Percentiles rank a stretch among this genome's conserved stretches.
These are phyloP conservation scores for Etheostoma perlongum DNA, from an alignment of 2,797 vertebrate species.

Conservation along the genomic window DNA sequence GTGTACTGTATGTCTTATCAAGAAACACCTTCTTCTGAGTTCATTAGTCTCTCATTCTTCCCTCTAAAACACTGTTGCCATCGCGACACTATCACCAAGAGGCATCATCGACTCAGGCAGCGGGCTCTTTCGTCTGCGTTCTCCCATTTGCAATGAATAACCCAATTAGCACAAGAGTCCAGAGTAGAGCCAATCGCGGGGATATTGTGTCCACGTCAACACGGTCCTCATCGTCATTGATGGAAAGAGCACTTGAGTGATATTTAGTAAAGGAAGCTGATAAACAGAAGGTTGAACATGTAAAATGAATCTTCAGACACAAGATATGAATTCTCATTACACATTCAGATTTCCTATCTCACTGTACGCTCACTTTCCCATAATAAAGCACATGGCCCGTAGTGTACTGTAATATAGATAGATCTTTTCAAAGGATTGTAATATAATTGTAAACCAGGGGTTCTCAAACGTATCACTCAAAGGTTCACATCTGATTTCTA, in stretches of 20 bases:
- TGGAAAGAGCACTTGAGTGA: conserved; percentile 6
- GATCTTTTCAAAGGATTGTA: no score
- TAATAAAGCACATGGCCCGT: background rate
- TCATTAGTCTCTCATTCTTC: background rate
- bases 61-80: conserved; percentile 22
- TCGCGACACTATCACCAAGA: conserved; percentile 26
- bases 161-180: conserved; percentile 14
- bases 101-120: conserved; percentile 6
- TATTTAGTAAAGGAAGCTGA: conserved; percentile 28
- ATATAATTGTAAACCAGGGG: no score
- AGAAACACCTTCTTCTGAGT: background rate
- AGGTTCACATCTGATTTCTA: no score
- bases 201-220: conserved; percentile 16
- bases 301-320: conserved; percentile 35
- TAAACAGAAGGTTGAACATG: conserved; percentile 22
- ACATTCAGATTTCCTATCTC: conserved; percentile 12
- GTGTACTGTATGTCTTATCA: background rate
- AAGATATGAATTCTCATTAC: conserved; percentile 14
- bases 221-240: background rate
- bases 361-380: background rate
- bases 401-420: no score
- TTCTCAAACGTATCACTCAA: no score
- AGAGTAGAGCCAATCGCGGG: conserved; percentile 9
- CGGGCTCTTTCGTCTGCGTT: conserved; percentile 7
- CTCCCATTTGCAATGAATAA: conserved; percentile 1